Evolutionary conservation across 2,888 invertebrate genomes (phyloP).

Genomic region (Acanthosepion lycidas): DNA sequence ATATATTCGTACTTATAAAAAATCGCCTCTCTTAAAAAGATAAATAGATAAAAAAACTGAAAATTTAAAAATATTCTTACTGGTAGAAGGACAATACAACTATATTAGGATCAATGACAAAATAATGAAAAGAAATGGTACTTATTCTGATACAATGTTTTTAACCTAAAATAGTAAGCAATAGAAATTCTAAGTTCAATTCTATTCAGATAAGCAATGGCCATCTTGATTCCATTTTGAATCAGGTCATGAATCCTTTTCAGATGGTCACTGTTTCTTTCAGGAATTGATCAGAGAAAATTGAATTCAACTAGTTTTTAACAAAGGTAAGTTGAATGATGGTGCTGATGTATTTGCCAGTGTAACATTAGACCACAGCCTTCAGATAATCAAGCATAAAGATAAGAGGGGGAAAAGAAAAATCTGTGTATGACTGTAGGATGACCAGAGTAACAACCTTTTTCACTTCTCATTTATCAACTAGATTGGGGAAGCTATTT

Average conservation of each 20-base stretch:
- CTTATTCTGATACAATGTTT: background rate
- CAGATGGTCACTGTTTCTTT: background rate
- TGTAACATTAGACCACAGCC: background rate
- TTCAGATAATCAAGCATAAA: background rate
- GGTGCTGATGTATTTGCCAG: background rate
- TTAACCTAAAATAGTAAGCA: background rate
- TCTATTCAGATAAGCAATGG: background rate
- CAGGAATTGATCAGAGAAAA: background rate
- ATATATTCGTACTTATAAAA: background rate
- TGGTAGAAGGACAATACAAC: background rate
- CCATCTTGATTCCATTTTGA: constrained; percentile 20
- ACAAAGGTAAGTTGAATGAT: background rate
- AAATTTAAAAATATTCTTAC: background rate
- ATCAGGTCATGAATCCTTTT: constrained; percentile 23
- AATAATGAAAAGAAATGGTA: background rate
- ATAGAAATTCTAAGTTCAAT: background rate
- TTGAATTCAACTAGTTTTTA: constrained; percentile 8
- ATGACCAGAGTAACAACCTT: background rate
- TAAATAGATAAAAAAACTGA: background rate
- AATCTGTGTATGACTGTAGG: background rate
- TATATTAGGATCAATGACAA: constrained; percentile 20
- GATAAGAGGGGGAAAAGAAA: background rate
- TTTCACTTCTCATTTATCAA: constrained; percentile 21
- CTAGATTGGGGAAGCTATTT: background rate
- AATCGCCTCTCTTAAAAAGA: background rate